A percentile compares a stretch with the other conserved stretches of the same genome.
These are phyloP conservation scores for Cynoglossus semilaevis DNA, from an alignment of 2,113 vertebrate genomes.

Conservation along the genomic window DNA sequence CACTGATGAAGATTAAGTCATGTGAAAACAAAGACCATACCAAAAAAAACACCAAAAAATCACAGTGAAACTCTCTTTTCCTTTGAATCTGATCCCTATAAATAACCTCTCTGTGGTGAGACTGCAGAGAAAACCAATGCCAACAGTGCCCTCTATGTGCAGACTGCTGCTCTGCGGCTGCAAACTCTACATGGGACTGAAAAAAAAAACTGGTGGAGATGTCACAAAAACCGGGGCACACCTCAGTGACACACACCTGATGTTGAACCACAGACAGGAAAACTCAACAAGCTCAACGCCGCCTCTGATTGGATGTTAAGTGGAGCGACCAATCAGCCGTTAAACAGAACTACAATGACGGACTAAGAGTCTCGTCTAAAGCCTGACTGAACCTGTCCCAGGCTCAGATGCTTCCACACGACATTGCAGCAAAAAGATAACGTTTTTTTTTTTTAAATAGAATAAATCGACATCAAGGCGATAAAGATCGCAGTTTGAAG, in stretches of 20 bases:
- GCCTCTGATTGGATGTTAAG: constrained; percentile 48
- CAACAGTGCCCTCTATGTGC: constrained; percentile 72
- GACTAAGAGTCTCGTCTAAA: no score
- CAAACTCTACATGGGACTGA: constrained; percentile 14
- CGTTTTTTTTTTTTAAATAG: not conserved
- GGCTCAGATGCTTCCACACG: constrained; percentile 37
- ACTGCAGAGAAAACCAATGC: constrained; percentile 39
- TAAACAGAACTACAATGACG: constrained; percentile 47
- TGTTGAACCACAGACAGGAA: not conserved
- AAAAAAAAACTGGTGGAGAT: constrained; percentile 13
- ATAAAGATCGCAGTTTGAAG: constrained; percentile 50
- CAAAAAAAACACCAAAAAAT: constrained; percentile 38
- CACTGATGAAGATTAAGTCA: constrained; percentile 20
- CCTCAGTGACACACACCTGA: no score
- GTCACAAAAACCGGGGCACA: not conserved
- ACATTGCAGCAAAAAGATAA: no score
- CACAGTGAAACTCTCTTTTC: constrained; percentile 41
- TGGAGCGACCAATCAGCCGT: constrained; percentile 30
- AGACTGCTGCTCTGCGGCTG: constrained; percentile 8
- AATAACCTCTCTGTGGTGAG: constrained; percentile 51
- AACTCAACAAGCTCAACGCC: constrained; percentile 17
- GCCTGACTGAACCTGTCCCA: constrained; percentile 52
- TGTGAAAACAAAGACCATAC: not conserved
- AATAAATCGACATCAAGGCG: constrained; percentile 45
- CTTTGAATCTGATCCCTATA: constrained; percentile 57